Evolutionary conservation across 2,888 invertebrate genomes (phyloP).

Genomic region (Epinotia brunnichana): DNA sequence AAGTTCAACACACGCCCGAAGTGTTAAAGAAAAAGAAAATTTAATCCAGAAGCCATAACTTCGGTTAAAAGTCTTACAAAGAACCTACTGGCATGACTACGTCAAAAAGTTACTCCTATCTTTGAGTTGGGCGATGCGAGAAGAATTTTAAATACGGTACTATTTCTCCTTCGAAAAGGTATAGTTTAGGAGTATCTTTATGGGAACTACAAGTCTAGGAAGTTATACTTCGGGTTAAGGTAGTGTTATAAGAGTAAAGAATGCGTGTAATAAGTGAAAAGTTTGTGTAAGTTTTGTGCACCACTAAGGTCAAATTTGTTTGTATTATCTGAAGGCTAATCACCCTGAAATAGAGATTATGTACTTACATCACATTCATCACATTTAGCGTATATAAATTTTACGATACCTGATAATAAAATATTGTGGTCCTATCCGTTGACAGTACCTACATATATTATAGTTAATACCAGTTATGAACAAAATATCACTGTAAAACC

Average conservation of each 20-base stretch:
- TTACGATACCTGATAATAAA: too few relatives aligned
- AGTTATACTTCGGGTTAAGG: not conserved
- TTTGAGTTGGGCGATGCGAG: constrained; percentile 46
- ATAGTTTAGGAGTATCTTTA: not conserved
- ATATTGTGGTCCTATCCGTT: too few relatives aligned
- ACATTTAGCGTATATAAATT: too few relatives aligned
- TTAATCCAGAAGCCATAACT: constrained; percentile 77
- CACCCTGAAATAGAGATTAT: too few relatives aligned
- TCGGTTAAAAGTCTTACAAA: constrained; percentile 72
- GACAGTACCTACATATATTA: too few relatives aligned
- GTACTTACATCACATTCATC: too few relatives aligned
- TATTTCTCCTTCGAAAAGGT: not conserved
- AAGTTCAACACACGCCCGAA: constrained; percentile 59
- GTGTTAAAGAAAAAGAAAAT: constrained; percentile 71
- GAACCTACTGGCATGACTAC: constrained; percentile 71
- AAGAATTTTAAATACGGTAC: constrained; percentile 42
- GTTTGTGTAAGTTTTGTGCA: too few relatives aligned
- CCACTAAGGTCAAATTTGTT: too few relatives aligned
- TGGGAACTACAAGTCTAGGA: not conserved
- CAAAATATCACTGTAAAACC: constrained; percentile 47
- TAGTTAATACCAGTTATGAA: too few relatives aligned
- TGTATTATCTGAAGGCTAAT: too few relatives aligned
- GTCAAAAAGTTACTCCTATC: constrained; percentile 74
- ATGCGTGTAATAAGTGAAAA: too few relatives aligned
- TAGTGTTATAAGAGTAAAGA: too few relatives aligned